These are phyloP conservation scores for Gymnothorax javanicus DNA, from an alignment of 2,797 vertebrate genomes.

Conservation along the genomic window DNA sequence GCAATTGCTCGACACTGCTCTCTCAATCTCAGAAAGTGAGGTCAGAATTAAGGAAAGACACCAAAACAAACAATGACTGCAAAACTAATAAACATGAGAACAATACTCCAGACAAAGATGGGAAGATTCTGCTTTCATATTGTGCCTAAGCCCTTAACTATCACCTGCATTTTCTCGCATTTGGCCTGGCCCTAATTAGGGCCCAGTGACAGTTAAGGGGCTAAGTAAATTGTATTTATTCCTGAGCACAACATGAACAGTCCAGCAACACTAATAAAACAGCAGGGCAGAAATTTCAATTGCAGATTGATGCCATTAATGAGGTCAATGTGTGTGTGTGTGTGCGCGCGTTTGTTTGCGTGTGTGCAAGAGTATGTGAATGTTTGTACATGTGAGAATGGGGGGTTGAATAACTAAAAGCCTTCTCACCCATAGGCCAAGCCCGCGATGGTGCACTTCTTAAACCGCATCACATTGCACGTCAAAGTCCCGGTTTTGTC, in stretches of 20 bases:
- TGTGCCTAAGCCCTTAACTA: background rate
- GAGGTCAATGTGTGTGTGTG: constrained; percentile 1
- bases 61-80: background rate
- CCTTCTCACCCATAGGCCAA: constrained; percentile 89
- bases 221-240: too few relatives aligned
- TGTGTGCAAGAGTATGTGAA: background rate
- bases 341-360: background rate
- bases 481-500: constrained; percentile 99
- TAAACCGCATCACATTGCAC: constrained; percentile 98
- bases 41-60: background rate
- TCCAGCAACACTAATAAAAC: background rate
- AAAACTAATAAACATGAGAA: background rate
- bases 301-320: background rate
- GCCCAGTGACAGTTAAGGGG: too few relatives aligned
- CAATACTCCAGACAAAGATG: background rate
- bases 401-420: background rate
- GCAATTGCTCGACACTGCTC: background rate
- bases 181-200: too few relatives aligned
- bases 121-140: background rate
- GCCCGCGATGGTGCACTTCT: constrained; percentile 96
- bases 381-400: background rate
- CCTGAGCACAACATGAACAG: background rate
- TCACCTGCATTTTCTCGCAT: too few relatives aligned
- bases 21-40: background rate
- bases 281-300: background rate